phyloP scores from a whole-genome alignment of 2,113 vertebrate species.

The Caretta caretta region DNA sequence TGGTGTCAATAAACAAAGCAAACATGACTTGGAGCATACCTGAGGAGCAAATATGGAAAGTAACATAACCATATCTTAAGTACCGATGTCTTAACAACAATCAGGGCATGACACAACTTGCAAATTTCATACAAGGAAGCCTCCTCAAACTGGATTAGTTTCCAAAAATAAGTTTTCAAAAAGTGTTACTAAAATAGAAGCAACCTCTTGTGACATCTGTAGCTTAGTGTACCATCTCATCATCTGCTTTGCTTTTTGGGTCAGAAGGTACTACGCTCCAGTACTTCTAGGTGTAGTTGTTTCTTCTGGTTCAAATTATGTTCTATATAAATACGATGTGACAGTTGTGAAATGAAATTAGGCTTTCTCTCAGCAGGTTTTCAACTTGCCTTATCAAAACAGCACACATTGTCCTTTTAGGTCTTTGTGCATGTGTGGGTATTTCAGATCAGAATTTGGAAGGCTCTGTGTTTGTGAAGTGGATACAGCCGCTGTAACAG shows the following conservation, averaged over 20 bases:
- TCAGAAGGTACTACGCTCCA: background rate
- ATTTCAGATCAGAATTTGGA: background rate
- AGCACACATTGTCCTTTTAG: background rate
- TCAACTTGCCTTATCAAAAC: background rate
- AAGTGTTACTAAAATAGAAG: background rate
- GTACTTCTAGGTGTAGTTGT: background rate
- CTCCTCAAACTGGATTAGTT: background rate
- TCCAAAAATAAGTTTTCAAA: background rate
- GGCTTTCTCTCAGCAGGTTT: background rate
- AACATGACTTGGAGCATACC: background rate
- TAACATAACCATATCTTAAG: background rate
- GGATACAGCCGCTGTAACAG: fast-evolving
- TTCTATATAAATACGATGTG: background rate
- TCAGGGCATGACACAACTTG: background rate
- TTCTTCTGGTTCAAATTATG: background rate
- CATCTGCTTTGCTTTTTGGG: background rate
- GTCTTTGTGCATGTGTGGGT: background rate
- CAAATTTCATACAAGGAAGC: background rate
- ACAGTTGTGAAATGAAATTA: background rate
- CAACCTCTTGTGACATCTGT: background rate
- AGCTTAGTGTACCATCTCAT: background rate
- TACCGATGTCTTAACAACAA: background rate
- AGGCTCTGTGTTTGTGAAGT: background rate
- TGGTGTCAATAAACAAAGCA: background rate
- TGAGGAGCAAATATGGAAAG: background rate